Conservation (phyloP, 2,797 vertebrate genomes). For the Erethizon dorsatum region DNA sequence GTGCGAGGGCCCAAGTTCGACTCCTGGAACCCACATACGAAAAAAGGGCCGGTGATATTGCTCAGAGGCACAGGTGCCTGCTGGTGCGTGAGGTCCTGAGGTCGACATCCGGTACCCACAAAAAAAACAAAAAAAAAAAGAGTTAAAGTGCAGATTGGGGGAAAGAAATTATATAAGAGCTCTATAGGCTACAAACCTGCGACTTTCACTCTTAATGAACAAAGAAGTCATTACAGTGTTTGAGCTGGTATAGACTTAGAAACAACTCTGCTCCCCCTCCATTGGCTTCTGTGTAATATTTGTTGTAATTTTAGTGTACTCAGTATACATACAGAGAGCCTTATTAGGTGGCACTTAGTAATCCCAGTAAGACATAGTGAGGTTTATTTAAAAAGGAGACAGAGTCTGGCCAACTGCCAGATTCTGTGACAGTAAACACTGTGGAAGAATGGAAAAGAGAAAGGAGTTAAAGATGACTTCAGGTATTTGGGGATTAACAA, state of each 20-base stretch:
- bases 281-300: not conserved
- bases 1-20: too few species aligned
- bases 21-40: too few species aligned
- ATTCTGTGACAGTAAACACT: not conserved
- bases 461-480: not conserved
- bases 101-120: too few species aligned
- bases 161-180: not conserved
- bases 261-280: rapidly evolving
- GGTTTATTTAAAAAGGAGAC: not conserved
- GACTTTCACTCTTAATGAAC: constrained; percentile 24
- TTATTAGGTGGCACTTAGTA: not conserved
- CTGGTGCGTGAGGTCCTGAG: too few species aligned
- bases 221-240: not conserved
- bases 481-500: not conserved
- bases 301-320: not conserved
- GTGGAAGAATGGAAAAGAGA: rapidly evolving
- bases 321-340: not conserved
- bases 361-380: not conserved
- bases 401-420: not conserved
- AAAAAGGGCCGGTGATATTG: too few species aligned
- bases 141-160: not conserved
- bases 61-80: too few species aligned
- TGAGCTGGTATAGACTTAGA: not conserved
- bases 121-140: not conserved
- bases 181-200: not conserved